Evolutionary conservation across 2,113 vertebrate genomes (phyloP).

Genomic region (Pimephales promelas): DNA sequence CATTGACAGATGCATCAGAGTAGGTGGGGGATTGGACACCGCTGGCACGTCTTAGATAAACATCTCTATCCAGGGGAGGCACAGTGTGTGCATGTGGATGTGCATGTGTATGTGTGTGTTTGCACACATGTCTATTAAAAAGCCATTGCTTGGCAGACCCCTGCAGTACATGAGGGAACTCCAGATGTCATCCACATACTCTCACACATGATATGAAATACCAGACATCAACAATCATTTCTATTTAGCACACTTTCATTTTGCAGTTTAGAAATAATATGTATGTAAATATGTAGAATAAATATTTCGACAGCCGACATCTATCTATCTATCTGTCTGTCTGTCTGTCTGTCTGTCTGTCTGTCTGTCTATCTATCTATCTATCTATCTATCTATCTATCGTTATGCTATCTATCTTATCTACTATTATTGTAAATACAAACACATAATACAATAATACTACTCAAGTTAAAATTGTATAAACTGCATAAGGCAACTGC

Average conservation of each 20-base stretch:
- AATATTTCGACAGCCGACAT: background rate
- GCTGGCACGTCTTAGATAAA: constrained; percentile 52
- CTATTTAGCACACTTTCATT: background rate
- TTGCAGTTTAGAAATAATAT: background rate
- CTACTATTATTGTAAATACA: too few species aligned
- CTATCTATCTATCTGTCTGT: too few species aligned
- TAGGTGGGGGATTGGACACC: constrained; percentile 67
- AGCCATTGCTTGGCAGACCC: constrained; percentile 52
- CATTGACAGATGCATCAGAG: constrained; percentile 67
- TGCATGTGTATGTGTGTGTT: constrained; percentile 32
- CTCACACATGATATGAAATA: background rate
- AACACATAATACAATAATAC: background rate
- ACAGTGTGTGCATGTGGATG: constrained; percentile 40
- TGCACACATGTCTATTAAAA: constrained; percentile 59
- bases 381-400: too few species aligned
- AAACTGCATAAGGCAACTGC: background rate
- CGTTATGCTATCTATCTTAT: too few species aligned
- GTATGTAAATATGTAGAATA: background rate
- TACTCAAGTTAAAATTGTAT: background rate
- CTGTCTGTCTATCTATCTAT: too few species aligned
- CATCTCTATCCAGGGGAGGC: constrained; percentile 69
- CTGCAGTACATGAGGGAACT: constrained; percentile 62
- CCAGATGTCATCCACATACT: constrained; percentile 67
- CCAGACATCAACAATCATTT: background rate
- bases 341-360: too few species aligned